These are phyloP conservation scores for Drosophila rubida DNA, from an alignment of 2,888 invertebrate genomes.

Conservation along the genomic window DNA sequence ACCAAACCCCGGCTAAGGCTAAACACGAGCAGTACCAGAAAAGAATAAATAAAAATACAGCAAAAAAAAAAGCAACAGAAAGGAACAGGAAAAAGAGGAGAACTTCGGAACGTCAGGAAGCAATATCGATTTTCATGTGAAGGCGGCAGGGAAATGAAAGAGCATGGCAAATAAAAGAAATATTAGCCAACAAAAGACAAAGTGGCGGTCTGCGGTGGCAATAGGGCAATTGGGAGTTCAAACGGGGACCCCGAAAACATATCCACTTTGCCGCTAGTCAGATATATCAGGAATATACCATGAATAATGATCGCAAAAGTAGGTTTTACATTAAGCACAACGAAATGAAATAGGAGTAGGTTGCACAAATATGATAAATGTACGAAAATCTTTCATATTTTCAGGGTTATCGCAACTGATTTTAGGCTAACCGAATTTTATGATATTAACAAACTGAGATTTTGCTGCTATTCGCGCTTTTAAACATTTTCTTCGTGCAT, in stretches of 20 bases:
- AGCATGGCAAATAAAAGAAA: constrained; percentile 70
- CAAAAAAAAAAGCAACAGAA: constrained; percentile 2
- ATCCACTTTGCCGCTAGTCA: constrained; percentile 9
- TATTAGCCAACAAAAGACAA: constrained; percentile 77
- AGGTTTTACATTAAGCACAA: constrained; percentile 16
- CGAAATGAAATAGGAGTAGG: not conserved
- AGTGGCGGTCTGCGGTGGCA: constrained; percentile 63
- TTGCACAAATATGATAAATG: not conserved
- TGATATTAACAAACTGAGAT: no score
- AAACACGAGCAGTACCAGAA: constrained; percentile 41
- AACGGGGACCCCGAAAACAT: constrained; percentile 34
- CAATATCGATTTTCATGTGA: constrained; percentile 75
- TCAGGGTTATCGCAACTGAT: not conserved
- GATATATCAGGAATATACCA: not conserved
- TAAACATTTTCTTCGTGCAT: not conserved
- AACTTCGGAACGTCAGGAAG: constrained; percentile 57
- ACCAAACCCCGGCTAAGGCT: constrained; percentile 63
- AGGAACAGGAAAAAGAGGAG: constrained; percentile 2
- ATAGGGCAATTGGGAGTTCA: constrained; percentile 55
- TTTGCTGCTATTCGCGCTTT: not conserved
- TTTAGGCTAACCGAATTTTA: not conserved
- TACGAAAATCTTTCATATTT: not conserved
- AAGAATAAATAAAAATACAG: constrained; percentile 22
- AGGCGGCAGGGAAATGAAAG: constrained; percentile 46
- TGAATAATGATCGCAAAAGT: constrained; percentile 34